Percentiles rank a stretch among this genome's conserved stretches.
phyloP scores from a whole-genome alignment of 2,797 vertebrate genomes.

The Halcyon leucocephala region DNA sequence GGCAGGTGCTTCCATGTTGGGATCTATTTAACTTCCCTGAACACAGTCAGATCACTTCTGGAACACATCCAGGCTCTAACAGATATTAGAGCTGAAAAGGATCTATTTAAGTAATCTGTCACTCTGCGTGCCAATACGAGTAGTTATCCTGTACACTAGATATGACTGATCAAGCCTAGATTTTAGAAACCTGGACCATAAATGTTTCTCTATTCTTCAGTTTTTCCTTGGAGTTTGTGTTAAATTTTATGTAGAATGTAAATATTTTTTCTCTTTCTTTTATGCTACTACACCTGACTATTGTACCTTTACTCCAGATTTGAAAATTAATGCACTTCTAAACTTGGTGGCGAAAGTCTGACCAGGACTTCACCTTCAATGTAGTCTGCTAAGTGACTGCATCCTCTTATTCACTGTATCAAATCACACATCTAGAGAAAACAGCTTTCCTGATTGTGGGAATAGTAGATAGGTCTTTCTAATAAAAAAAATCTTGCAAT shows the following conservation, averaged over 20 bases:
- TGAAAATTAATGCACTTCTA: neutral
- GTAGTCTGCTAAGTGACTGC: neutral
- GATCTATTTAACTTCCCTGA: neutral
- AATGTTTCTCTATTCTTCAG: neutral
- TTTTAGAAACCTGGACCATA: neutral
- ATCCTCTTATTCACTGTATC: neutral
- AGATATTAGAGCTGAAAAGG: neutral
- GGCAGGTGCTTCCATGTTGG: neutral
- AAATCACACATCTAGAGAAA: neutral
- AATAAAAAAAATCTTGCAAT: neutral
- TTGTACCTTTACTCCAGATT: neutral
- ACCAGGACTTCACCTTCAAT: neutral
- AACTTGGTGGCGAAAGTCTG: neutral
- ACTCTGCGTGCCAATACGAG: neutral
- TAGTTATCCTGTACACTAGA: neutral
- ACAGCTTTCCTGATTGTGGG: neutral
- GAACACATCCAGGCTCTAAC: neutral
- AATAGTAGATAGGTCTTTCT: neutral
- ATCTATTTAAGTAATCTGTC: neutral
- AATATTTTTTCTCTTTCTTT: neutral
- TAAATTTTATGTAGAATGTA: neutral
- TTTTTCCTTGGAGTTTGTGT: neutral
- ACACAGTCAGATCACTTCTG: neutral
- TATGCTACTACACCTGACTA: neutral
- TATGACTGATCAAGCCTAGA: neutral